A percentile compares a stretch with the other conserved stretches of the same genome.
Conservation (phyloP, 2,113 vertebrate species). For the Prolemur simus region DNA sequence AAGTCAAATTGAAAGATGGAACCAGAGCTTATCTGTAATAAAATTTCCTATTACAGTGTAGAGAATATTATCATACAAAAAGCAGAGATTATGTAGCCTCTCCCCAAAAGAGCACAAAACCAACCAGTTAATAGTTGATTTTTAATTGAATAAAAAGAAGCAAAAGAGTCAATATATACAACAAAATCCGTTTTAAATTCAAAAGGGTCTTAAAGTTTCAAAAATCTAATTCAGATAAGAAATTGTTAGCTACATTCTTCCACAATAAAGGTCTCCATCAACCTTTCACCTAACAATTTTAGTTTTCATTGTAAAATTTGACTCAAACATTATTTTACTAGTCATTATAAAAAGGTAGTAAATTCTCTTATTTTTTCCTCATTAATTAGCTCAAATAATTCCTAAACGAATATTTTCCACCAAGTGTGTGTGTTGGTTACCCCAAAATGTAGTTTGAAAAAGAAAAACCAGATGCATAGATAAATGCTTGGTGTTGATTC, state of each 20-base stretch:
- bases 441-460: neutral
- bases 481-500: neutral
- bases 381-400: slow-evolving; percentile 2
- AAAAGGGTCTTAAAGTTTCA: neutral
- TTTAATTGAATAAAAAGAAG: neutral
- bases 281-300: neutral
- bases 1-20: neutral
- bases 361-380: neutral
- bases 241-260: neutral
- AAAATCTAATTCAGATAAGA: neutral
- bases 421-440: neutral
- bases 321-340: neutral
- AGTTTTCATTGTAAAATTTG: neutral
- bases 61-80: neutral
- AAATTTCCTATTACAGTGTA: neutral
- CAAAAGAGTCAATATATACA: neutral
- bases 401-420: neutral
- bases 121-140: neutral
- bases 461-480: neutral
- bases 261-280: neutral
- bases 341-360: neutral
- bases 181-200: neutral
- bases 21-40: neutral
- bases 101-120: neutral
- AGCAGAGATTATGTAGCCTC: neutral